Percentiles rank a stretch among this genome's conserved stretches.
Evolutionary conservation across 2,113 vertebrate species (phyloP).

Genomic region (Epinephelus cyanopodus): DNA sequence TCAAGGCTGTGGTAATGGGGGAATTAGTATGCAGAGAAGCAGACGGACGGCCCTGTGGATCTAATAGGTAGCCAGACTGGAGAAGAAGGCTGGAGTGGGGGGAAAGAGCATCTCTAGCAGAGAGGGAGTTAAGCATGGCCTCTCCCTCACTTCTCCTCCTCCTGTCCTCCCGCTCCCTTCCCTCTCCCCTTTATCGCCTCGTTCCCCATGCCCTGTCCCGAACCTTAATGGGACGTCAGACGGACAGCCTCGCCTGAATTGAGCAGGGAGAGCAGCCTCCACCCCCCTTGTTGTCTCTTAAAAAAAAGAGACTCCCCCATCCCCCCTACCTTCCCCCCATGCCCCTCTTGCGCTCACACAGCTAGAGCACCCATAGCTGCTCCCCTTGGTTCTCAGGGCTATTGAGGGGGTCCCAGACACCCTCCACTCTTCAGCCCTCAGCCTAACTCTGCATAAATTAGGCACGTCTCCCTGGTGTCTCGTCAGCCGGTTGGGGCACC

Average conservation of each 20-base stretch:
- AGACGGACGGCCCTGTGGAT: slow-evolving; percentile 69
- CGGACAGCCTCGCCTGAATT: slow-evolving; percentile 73
- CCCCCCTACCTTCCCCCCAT: slow-evolving; percentile 37
- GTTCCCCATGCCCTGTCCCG: slow-evolving; percentile 69
- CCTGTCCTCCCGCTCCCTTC: slow-evolving; percentile 34
- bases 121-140: slow-evolving; percentile 65
- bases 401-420: slow-evolving; percentile 80
- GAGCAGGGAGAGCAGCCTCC: slow-evolving; percentile 62
- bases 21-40: slow-evolving; percentile 83
- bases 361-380: slow-evolving; percentile 68
- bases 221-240: slow-evolving; percentile 84
- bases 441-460: slow-evolving; percentile 83
- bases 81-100: slow-evolving; percentile 54
- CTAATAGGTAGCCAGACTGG: slow-evolving; percentile 74
- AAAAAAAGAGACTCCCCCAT: slow-evolving; percentile 52
- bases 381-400: slow-evolving; percentile 62
- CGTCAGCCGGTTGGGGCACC: slow-evolving; percentile 70
- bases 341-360: slow-evolving; percentile 43
- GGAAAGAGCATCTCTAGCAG: slow-evolving; percentile 27
- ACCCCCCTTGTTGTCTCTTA: slow-evolving; percentile 53
- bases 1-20: slow-evolving; percentile 67
- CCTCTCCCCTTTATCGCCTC: slow-evolving; percentile 56
- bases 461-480: slow-evolving; percentile 73
- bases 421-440: slow-evolving; percentile 64
- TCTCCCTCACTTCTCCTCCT: slow-evolving; percentile 48